Evolutionary conservation across 1,140 invertebrate genomes (phyloP), one percentile per base, ranked within the genome.

Genomic region (Pogonomyrmex californicus): DNA sequence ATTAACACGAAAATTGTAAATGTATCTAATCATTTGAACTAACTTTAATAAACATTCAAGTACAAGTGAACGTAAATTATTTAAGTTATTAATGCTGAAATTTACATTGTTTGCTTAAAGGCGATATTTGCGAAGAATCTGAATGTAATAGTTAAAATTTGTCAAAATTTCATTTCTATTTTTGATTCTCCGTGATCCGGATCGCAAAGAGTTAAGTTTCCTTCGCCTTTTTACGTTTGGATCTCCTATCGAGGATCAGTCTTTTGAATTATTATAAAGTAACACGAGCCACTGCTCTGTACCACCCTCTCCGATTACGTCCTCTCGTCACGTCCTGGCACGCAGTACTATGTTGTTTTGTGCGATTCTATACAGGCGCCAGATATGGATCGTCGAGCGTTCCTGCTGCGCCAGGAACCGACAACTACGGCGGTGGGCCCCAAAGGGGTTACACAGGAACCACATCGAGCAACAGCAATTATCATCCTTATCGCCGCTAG

Each of bases 401-500:
- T 91, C 91, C 91, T 70, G 88, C 90, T 87, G 90, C 92, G 36
- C 91, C 91, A 88, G 91, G 92, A 88, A 92, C 90, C 81, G 93
- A 91, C 86, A 90, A 56, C 86, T 90, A 91, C 87, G 77, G 87
- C 44, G 88, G 89, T 58, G 92, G 93, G 36, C 93, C 94, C 68
- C 91, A 93, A 91, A 92, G 92, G 87, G 91, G 88, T 81, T 93
- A 93, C 51, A 78, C 91, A 70, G 88, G 88, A 77, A 79, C 93
- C 38, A 87, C 92, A 33, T 87, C 89, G 81, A 91, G 60, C 90
- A 79, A 86, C 87, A 92, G 90, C 91, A 95, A 94, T 91, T 95
- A 94, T 85, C 95, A 95, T 90, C 95, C 95, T n/a, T 95, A 95
- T 76, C 93, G 92, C 73, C 94, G 94, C 90, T 95, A 94, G 86